Base-by-base conservation (phyloP, 2,797 vertebrate species). In the Pachyuromys duprasi region DNA sequence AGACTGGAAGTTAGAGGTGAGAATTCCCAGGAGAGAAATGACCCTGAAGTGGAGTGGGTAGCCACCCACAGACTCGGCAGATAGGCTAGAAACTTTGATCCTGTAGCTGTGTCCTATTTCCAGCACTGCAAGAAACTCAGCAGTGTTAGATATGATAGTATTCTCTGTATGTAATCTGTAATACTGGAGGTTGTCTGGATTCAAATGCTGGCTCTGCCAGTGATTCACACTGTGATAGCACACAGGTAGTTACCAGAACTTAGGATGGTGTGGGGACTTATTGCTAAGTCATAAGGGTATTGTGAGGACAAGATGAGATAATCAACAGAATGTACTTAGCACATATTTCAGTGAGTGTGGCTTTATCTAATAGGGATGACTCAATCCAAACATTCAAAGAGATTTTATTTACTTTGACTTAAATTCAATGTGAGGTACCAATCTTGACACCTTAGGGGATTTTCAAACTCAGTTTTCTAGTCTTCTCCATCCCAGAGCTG, bases 281-380 rank as follows among this genome's bases (percentile, higher is more conserved):
- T 84, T 83, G 39, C 36, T 80, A 90, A 79, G 55, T 87, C 80
- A 80, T n/a, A 49, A n/a, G 84, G 45, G 20, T 76, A 79, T 57
- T 78, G 42, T 93, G 63, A 91, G 57, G 60, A 89, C 49, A 83
- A 96, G 88, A 89, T 49, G 70, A 94, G 42, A 76, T 42, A 36
- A 72, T 53, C 57, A 57, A 33, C n/a, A 70, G 55, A 70, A 78
- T 20, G 6, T 18, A 22, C 74, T 83, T 80, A 79, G 57, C 53
- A 45, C 57, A 33, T 39, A 63, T 82, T 87, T 92, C 11, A 92
- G 31, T 55, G 78, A 5, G 33, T 36, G 26, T 36, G 86, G 62
- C 65, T 94, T 93, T 86, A 87, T 24, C 36, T 83, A 42, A 79
- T 28, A 53, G 42, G 36, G 81, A 87, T 63, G 63, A 89, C 26